Base-by-base conservation (phyloP, 2,888 invertebrate species). In the Chironomus tentans region DNA sequence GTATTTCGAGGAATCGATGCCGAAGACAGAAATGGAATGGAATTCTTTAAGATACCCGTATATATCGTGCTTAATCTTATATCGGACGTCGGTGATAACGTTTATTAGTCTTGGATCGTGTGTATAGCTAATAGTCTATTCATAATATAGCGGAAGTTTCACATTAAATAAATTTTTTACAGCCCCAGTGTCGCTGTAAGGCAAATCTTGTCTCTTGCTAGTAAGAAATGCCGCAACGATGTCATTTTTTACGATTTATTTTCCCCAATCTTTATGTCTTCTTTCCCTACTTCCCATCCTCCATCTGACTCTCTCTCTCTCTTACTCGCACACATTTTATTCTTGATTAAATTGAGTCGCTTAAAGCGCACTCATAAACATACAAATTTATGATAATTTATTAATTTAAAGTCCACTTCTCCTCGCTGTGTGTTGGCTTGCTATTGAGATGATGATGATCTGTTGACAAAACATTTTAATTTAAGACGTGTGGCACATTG, bases 401-500 rank as follows among this genome's bases (percentile, higher is more conserved):
- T 72, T 72, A 72, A 72, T 72, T 72, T 72, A 72, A 65, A 72
- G 72, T 62, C 72, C 72, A 72, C 61, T 72, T 72, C 61, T 72
- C 56, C 18, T 4, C 56, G n/a, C 56, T 18, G 56, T 56, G 56
- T 18, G 56, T 56, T 56, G 15, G 56, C 38, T 38, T 38, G 56
- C 56, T 18, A 18, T 15, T 56, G 56, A n/a, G 56, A 56, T 18
- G 62, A 72, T 65, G 22, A 50, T 72, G 72, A 72, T 61, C 21
- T 72, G 72, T 72, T 72, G 72, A 72, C 72, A 72, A 72, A 72
- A 72, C 72, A 72, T 28, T 72, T 72, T 72, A 72, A 72, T 72
- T 62, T 72, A 72, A 61, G 72, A 62, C 61, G 72, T 21, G 50
- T 24, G 56, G 12, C 15, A 47, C 46, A 47, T 13, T 18, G 22